A percentile compares a stretch with the other conserved stretches of the same genome.
These are phyloP conservation scores for Furnarius figulus DNA, from an alignment of 2,113 vertebrate species.

Conservation along the genomic window DNA sequence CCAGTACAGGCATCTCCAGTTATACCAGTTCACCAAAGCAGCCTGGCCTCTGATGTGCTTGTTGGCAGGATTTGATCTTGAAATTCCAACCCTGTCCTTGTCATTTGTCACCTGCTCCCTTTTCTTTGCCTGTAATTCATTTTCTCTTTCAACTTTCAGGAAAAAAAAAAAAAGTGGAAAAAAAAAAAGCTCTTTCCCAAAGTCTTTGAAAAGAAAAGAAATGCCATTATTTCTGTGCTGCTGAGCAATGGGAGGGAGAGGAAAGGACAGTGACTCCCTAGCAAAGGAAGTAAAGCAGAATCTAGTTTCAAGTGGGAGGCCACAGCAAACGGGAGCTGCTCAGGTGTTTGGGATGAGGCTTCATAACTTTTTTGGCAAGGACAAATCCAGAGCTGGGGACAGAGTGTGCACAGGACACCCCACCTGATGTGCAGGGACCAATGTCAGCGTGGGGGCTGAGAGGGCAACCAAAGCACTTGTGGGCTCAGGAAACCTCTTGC, in stretches of 20 bases:
- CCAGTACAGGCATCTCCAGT: neutral
- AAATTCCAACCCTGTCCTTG: neutral
- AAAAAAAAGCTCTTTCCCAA: neutral
- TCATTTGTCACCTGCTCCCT: constrained; percentile 3
- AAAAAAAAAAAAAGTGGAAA: neutral
- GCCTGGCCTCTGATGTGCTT: rapidly evolving
- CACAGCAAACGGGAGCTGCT: no score
- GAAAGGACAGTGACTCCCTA: neutral
- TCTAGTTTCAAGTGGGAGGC: neutral
- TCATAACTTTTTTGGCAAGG: neutral
- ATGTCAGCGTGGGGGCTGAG: rapidly evolving
- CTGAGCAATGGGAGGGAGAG: neutral
- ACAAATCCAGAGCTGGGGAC: neutral
- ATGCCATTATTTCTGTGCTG: neutral
- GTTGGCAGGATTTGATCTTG: neutral
- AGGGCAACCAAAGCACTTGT: neutral
- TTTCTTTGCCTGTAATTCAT: neutral
- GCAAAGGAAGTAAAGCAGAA: neutral
- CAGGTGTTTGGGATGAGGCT: neutral
- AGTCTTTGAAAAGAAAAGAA: neutral
- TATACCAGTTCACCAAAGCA: neutral
- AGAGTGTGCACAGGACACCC: rapidly evolving
- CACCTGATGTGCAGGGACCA: no score
- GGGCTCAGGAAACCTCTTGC: neutral
- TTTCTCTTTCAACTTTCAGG: neutral